Evolutionary conservation across 2,888 invertebrate genomes (phyloP), one percentile per base, ranked within the genome.

Genomic region (Platynereis dumerilii): DNA sequence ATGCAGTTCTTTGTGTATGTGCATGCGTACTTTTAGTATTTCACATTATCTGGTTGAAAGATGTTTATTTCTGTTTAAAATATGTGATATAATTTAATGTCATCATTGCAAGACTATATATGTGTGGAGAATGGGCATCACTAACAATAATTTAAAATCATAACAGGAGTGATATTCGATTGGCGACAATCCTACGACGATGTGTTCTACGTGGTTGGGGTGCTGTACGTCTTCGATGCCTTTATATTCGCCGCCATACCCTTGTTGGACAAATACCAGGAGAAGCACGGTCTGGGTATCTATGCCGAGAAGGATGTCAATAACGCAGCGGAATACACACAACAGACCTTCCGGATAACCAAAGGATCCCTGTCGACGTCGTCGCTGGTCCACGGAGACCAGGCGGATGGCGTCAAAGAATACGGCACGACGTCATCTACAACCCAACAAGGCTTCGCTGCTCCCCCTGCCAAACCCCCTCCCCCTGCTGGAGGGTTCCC

Each of bases 121-220:
- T n/a, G n/a, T n/a, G n/a, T n/a, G n/a, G n/a, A n/a, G n/a, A n/a
- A n/a, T n/a, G n/a, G n/a, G n/a, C n/a, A n/a, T n/a, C n/a, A n/a
- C n/a, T n/a, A n/a, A n/a, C n/a, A n/a, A n/a, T n/a, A n/a, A n/a
- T n/a, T n/a, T n/a, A n/a, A n/a, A n/a, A n/a, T n/a, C n/a, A n/a
- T 60, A 56, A 3, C 66, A 75, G 75, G 75, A 12, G 65, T 65
- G 22, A 68, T 75, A 10, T 75, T 59, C 60, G 75, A 75, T 63
- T 44, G 72, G 15, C 69, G 72, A 10, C 58, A 74, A 26, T 70
- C 71, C n/a, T 75, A 75, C 57, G 73, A 74, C 27, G 75, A 76
- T 57, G 75, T 75, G 17, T 75, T 76, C 64, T 72, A 71, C 62
- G 72, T 76, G 29, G 71, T 73, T 15, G 75, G 75, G 2, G 69